These are phyloP conservation scores for Musca domestica DNA, from an alignment of 1,140 invertebrate genomes.

Conservation along the genomic window DNA sequence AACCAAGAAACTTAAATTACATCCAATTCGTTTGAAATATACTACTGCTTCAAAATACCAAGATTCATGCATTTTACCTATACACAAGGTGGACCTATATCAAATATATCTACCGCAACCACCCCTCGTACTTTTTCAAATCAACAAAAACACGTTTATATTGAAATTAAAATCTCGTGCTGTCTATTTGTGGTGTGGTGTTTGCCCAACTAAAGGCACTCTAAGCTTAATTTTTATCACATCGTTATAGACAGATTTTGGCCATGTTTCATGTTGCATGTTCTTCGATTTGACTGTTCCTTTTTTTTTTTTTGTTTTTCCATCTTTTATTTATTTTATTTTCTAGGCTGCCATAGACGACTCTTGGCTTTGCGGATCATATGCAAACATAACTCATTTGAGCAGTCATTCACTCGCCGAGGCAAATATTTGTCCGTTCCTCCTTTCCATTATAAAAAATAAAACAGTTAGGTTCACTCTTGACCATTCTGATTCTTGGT, in stretches of 20 bases:
- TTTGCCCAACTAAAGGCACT: neutral
- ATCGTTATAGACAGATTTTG: neutral
- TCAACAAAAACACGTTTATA: neutral
- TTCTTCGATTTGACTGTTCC: neutral
- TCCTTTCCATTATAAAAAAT: no score
- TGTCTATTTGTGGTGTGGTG: conserved; percentile 5
- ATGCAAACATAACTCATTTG: conserved; percentile 4
- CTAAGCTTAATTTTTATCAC: conserved; percentile 12
- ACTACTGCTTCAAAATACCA: no score
- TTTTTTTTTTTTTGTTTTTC: neutral
- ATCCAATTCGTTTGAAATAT: no score
- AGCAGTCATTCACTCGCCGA: neutral
- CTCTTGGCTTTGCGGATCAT: no score
- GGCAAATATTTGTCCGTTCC: no score
- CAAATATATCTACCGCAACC: no score
- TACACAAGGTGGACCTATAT: no score
- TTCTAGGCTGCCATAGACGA: neutral
- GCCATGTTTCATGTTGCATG: no score
- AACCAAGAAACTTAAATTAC: no score
- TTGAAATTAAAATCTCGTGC: conserved; percentile 17
- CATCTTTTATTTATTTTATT: neutral
- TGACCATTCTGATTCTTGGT: conserved; percentile 3
- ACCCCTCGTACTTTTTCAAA: no score
- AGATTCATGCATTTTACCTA: no score
- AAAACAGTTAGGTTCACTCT: no score